A percentile compares a stretch with the other conserved stretches of the same genome.
These are phyloP conservation scores for Menura novaehollandiae DNA, from an alignment of 2,113 vertebrate genomes.

Conservation along the genomic window DNA sequence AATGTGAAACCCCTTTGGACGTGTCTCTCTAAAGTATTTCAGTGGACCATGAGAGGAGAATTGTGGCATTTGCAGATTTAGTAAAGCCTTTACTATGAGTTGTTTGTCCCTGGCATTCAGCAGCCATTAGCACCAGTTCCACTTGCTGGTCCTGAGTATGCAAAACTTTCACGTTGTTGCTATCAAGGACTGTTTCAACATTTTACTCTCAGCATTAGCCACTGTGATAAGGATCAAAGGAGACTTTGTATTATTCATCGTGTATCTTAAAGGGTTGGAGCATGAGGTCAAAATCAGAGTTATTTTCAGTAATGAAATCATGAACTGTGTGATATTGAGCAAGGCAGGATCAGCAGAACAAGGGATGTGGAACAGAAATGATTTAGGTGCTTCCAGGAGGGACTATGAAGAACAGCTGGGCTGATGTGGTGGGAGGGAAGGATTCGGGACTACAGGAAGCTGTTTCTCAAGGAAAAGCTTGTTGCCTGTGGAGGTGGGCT, in stretches of 20 bases:
- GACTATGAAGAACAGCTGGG: not conserved
- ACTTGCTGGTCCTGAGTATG: not conserved
- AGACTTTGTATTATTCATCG: not conserved
- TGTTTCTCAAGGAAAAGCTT: not conserved
- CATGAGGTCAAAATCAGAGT: not conserved
- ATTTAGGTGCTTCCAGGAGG: not conserved
- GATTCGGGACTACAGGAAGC: not conserved
- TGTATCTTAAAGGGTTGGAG: not conserved
- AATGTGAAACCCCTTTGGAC: not conserved
- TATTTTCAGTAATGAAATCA: not conserved
- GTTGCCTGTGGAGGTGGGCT: not conserved
- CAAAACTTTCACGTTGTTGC: not conserved
- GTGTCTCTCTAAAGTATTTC: not conserved
- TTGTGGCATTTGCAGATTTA: not conserved
- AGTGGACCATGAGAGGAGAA: not conserved
- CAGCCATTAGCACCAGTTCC: not conserved
- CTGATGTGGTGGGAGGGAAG: not conserved
- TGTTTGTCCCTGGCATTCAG: not conserved
- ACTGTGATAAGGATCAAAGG: not conserved
- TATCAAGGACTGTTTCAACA: not conserved
- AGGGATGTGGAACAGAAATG: not conserved
- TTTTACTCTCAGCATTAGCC: not conserved
- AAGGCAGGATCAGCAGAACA: accelerated
- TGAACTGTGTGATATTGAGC: not conserved
- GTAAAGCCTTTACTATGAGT: not conserved